phyloP scores from a whole-genome alignment of 2,113 vertebrate genomes.

The mouse (Mus musculus) region GRCm39 chr3:139145501-139146000 shows the following conservation, averaged over 20 bases:
- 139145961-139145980: background rate
- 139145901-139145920: background rate
- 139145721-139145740: background rate
- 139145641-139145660: background rate
- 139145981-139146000: background rate
- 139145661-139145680: background rate
- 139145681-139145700: background rate
- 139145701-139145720: background rate
- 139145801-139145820: background rate
- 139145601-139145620: background rate
- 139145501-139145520: background rate
- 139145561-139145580: background rate
- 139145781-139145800: background rate
- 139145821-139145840: background rate
- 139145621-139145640: background rate
- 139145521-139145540: background rate
- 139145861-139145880: background rate
- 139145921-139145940: conserved; percentile 27
- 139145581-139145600: background rate
- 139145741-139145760: background rate
- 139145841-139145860: background rate
- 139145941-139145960: background rate
- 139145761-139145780: background rate
- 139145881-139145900: background rate
- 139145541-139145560: background rate